Percentiles rank a stretch among this genome's conserved stretches.
These are phyloP conservation scores for Oreochromis aureus DNA, from an alignment of 2,113 vertebrate genomes.

Conservation along the genomic window DNA sequence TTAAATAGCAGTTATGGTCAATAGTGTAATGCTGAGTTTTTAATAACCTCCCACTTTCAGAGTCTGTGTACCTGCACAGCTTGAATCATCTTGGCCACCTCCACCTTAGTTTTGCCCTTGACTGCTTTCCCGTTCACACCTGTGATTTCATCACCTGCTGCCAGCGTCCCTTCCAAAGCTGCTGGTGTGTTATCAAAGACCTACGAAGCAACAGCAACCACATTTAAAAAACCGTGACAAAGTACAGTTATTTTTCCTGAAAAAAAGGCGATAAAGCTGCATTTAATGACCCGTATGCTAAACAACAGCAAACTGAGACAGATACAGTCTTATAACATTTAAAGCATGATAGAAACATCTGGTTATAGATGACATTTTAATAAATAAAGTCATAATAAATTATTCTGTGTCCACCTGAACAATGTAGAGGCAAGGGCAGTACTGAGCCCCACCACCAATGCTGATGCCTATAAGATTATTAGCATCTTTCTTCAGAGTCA, in stretches of 20 bases:
- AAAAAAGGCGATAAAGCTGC: not conserved
- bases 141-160: slow-evolving; percentile 94
- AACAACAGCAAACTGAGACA: not conserved
- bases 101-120: slow-evolving; percentile 97
- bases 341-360: accelerated
- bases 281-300: accelerated
- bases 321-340: not conserved
- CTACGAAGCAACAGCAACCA: slow-evolving; percentile 49
- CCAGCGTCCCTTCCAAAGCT: slow-evolving; percentile 85
- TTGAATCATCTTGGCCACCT: slow-evolving; percentile 99
- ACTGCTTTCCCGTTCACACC: slow-evolving; percentile 93
- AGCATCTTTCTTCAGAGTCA: slow-evolving; percentile 88
- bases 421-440: slow-evolving; percentile 98
- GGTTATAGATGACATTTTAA: accelerated
- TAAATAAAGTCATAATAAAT: not conserved
- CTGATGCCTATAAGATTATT: slow-evolving; percentile 98
- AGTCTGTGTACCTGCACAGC: slow-evolving; percentile 84
- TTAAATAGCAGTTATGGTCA: not conserved
- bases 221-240: not conserved
- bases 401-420: slow-evolving; percentile 81
- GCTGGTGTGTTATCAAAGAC: slow-evolving; percentile 97
- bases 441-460: slow-evolving; percentile 95
- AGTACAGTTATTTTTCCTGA: not conserved
- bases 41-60: not conserved
- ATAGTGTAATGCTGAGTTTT: accelerated